Evolutionary conservation across 2,113 vertebrate genomes (phyloP), one percentile per base, ranked within the genome.

Genomic region (Phasianus colchicus): DNA sequence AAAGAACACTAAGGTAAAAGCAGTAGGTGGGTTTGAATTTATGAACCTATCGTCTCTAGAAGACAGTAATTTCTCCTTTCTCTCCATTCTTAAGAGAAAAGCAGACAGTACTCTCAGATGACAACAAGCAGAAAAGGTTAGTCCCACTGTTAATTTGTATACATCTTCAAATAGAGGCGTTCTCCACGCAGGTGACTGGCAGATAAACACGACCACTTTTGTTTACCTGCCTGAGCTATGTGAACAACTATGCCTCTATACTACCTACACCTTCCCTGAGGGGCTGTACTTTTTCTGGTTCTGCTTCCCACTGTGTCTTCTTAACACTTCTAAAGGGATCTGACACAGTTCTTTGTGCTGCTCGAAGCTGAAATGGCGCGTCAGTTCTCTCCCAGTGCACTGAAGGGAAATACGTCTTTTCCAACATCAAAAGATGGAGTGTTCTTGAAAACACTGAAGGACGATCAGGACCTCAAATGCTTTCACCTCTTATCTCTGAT

Each of bases 211-310:
- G 6, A 74, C 34, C 0, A 0, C 24, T 75, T 43, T n/a, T 52
- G 54, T 43, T 82, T 52, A 52, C 54, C 84, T 76, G 40, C 55
- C 64, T 11, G 12, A 70, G 70, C 42, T 9, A 18, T 1, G 36
- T 0, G 2, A 64, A 65, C 22, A 3, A 36, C 72, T 73, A 14
- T 32, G 48, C 43, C 30, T 30, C 50, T 24, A 1, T 0, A 24
- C 8, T 30, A 43, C 13, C 9, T 75, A 30, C 67, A 73, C 27
- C 48, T 83, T 81, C 54, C 79, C 60, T 0, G 1, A 58, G 75
- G 58, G 80, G 67, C 42, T n/a, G 22, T 11, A 12, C 30, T 22
- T 16, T 29, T 66, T 64, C 0, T 2, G 60, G 43, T 88, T 54
- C 50, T 10, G 3, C 58, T 93, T 78, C 66, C 36, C 65, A 42